Base-by-base conservation (phyloP, 2,797 vertebrate species). In the Lacerta bilineata region DNA sequence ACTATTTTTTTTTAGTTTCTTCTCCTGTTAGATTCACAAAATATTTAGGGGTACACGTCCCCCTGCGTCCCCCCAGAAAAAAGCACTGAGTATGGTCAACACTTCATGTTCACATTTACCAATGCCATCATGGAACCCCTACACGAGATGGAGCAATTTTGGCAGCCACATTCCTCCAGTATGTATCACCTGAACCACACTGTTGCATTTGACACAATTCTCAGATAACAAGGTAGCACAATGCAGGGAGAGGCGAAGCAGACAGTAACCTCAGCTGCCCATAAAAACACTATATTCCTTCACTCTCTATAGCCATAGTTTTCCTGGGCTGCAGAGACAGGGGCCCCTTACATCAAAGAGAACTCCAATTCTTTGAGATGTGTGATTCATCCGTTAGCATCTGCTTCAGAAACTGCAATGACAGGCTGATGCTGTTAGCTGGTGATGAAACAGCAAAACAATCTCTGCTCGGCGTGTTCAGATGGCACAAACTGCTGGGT, bases 371-470 rank as follows among this genome's bases (percentile, higher is more conserved):
- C 83, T 91, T 88, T 76, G 77, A 76, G 83, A 18, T 20, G 36
- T 61, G 33, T 46, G 71, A n/a, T 55, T 59, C 77, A 91, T 86
- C 71, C 23, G 13, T 88, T 88, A 71, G 72, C 78, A 89, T 81
- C 77, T 78, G 59, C 64, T 82, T 69, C 72, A 61, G 72, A 82
- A 72, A 79, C 66, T 59, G 77, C 72, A 83, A 0, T 61, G 18
- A 59, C 2, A 46, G 33, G 8, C 27, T 33, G 83, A 46, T n/a
- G 61, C 33, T 61, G 23, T 64, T 46, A 11, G 43, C 85, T 82
- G 55, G 90, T 94, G 77, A 87, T 88, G 75, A 75, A 72, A 55
- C 0, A 84, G 29, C 27, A 46, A 83, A 92, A 89, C 43, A 78
- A 43, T 86, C 15, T 55, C 55, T 68, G 27, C 33, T 20, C 66